Percentiles rank a stretch among this genome's conserved stretches.
phyloP scores from a whole-genome alignment of 2,797 vertebrate genomes.

The Acrossocheilus wenchowensis region DNA sequence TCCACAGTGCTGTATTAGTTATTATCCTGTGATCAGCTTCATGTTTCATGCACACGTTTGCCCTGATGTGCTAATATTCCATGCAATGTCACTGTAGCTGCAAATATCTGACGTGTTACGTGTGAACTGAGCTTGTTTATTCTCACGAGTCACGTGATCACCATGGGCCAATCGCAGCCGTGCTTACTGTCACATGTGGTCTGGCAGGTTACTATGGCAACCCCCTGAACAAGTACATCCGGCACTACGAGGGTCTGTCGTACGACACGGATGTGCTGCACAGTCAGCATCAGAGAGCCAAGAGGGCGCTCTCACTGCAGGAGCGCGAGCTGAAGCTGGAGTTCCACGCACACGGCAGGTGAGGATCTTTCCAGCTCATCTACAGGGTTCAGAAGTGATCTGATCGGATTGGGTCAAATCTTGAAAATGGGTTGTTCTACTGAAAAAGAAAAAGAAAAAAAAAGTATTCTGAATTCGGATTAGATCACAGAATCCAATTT shows the following conservation, averaged over 20 bases:
- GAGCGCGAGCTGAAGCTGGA: slow-evolving; percentile 83
- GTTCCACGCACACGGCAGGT: slow-evolving; percentile 18
- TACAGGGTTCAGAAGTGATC: too few species aligned
- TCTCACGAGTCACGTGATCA: not conserved
- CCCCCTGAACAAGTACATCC: slow-evolving; percentile 93
- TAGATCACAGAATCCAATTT: too few species aligned
- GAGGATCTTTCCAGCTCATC: not conserved
- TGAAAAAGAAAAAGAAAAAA: too few species aligned
- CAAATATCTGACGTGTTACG: not conserved
- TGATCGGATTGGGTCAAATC: too few species aligned
- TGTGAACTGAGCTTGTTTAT: not conserved
- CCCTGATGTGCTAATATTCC: not conserved
- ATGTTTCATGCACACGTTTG: too few species aligned
- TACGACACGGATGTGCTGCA: slow-evolving; percentile 91
- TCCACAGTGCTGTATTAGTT: not conserved
- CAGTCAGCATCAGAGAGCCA: slow-evolving; percentile 93
- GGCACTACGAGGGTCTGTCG: slow-evolving; percentile 96
- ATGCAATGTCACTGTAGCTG: not conserved
- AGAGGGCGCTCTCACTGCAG: slow-evolving; percentile 87
- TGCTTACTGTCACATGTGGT: not conserved
- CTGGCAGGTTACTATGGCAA: slow-evolving; percentile 93
- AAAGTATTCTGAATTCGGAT: too few species aligned
- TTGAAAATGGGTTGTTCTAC: too few species aligned
- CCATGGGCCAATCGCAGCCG: not conserved
- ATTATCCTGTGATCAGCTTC: not conserved